Evolutionary conservation across 1,140 invertebrate species (phyloP).

Genomic region (Bombus balteatus): DNA sequence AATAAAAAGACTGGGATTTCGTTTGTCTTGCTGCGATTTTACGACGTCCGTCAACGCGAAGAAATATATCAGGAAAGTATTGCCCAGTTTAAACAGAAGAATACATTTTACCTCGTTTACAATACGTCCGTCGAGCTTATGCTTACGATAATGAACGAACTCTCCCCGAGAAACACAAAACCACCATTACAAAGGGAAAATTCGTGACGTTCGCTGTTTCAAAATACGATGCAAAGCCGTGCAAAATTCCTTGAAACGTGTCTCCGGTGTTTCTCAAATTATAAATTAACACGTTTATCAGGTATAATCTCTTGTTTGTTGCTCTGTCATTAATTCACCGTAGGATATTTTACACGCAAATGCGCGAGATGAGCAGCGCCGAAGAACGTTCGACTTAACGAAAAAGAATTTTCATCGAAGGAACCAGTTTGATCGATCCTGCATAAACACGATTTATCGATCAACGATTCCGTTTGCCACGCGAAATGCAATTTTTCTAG

Average conservation of each 20-base stretch:
- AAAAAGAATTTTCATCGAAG: too few relatives aligned
- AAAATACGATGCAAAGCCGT: neutral
- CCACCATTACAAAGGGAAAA: neutral
- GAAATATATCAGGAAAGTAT: neutral
- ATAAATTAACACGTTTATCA: neutral
- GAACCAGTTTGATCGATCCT: too few relatives aligned
- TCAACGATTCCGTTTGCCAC: neutral
- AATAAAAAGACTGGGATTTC: neutral
- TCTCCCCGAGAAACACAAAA: neutral
- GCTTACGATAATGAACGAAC: conserved; percentile 8
- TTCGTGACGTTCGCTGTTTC: neutral
- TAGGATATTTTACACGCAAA: too few relatives aligned
- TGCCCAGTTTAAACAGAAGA: neutral
- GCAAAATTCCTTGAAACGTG: neutral
- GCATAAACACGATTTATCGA: neutral
- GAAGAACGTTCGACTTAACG: neutral
- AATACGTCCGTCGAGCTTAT: neutral
- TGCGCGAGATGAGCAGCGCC: fast-evolving
- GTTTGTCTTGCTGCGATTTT: too few relatives aligned
- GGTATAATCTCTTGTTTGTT: neutral
- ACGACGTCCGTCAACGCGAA: too few relatives aligned
- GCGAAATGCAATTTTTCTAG: conserved; percentile 1
- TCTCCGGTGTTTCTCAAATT: neutral
- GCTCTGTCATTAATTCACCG: too few relatives aligned
- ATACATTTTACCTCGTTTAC: neutral